These are phyloP conservation scores for Tupaia tana DNA, from an alignment of 2,113 vertebrate genomes.

Conservation along the genomic window DNA sequence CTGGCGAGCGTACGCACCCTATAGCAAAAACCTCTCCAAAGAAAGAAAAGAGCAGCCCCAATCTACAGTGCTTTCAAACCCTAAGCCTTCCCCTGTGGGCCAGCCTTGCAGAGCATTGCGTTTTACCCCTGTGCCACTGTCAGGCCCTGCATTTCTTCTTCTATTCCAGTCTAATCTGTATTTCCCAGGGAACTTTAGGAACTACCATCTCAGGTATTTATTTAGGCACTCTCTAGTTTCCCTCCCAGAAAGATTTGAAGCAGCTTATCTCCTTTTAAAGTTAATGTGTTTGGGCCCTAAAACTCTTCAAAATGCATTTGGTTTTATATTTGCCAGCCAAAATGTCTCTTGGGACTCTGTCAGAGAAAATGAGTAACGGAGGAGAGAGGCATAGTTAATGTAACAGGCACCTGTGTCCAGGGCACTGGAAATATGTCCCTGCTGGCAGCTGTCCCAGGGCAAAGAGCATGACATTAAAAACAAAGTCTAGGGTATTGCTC, in stretches of 20 bases:
- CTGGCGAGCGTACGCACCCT: too few relatives aligned
- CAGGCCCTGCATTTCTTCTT: not conserved
- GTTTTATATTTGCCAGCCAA: not conserved
- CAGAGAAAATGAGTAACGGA: not conserved
- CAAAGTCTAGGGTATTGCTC: not conserved
- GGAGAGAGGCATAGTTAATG: not conserved
- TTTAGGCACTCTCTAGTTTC: not conserved
- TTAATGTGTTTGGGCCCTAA: not conserved
- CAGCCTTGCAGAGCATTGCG: too few relatives aligned
- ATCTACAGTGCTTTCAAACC: too few relatives aligned
- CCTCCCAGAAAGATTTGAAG: not conserved
- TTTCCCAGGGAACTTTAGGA: not conserved
- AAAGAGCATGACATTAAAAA: not conserved
- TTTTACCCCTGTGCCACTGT: too few relatives aligned
- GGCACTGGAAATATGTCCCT: not conserved
- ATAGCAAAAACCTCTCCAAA: too few relatives aligned
- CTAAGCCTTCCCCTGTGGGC: too few relatives aligned
- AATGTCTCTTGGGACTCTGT: conserved; percentile 18
- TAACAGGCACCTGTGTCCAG: not conserved
- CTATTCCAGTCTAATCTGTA: not conserved
- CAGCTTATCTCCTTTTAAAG: not conserved
- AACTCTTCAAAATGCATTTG: conserved; percentile 10
- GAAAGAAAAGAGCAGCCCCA: too few relatives aligned
- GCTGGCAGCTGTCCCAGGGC: not conserved
- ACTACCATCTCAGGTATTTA: not conserved